A percentile compares a stretch with the other conserved stretches of the same genome.
Conservation (phyloP, 2,113 vertebrate species). For the Hipposideros armiger region DNA sequence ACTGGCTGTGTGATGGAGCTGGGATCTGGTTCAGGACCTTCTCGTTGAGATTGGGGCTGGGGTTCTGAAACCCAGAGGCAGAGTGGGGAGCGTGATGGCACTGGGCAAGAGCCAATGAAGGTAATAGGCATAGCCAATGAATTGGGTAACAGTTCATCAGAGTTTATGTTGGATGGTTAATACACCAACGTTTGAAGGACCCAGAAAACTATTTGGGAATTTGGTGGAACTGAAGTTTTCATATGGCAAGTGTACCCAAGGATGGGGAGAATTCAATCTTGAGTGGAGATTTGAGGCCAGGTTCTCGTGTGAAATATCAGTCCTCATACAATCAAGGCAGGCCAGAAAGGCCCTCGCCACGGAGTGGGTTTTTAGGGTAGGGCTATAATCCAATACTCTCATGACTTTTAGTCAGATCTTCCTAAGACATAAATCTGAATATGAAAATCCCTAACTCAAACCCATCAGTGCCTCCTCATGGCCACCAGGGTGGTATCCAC, state of each 20-base stretch:
- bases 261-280: neutral
- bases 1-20: neutral
- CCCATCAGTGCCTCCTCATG: neutral
- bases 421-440: neutral
- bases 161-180: neutral
- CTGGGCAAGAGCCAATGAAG: neutral
- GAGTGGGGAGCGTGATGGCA: neutral
- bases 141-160: neutral
- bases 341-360: neutral
- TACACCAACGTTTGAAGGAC: neutral
- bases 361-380: neutral
- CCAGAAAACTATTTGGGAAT: conserved; percentile 9
- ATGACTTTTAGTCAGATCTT: neutral
- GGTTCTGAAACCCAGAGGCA: neutral
- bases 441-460: neutral
- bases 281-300: neutral
- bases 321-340: neutral
- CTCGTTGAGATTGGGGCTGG: neutral
- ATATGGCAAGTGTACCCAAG: neutral
- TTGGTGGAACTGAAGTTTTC: neutral
- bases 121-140: neutral
- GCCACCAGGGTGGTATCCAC: neutral
- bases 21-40: neutral
- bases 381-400: neutral
- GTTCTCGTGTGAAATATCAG: neutral